phyloP scores from a whole-genome alignment of 2,797 vertebrate genomes.

The Pangasius macronema region DNA sequence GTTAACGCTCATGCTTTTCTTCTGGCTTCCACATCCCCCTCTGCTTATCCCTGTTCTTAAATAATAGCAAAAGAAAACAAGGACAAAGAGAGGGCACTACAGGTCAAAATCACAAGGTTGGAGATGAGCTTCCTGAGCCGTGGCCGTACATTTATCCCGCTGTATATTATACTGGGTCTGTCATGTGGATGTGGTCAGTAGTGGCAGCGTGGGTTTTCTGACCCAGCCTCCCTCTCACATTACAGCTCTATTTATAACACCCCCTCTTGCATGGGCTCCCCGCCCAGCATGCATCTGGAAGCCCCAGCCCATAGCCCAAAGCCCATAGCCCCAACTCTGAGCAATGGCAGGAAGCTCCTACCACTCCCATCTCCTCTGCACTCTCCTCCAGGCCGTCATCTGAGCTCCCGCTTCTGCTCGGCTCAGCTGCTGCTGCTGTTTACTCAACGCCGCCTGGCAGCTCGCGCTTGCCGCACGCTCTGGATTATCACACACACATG shows the following conservation, averaged over 20 bases:
- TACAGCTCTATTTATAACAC: constrained; percentile 99
- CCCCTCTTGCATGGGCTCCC: constrained; percentile 57
- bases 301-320: constrained; percentile 64
- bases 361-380: constrained; percentile 51
- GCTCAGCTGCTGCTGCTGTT: constrained; percentile 79
- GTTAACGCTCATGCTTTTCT: constrained; percentile 4
- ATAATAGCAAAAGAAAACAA: neutral
- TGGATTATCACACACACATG: constrained; percentile 79
- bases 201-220: constrained; percentile 75
- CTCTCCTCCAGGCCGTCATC: constrained; percentile 77
- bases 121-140: constrained; percentile 56
- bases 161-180: constrained; percentile 81
- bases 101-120: neutral
- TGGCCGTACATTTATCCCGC: constrained; percentile 75
- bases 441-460: constrained; percentile 78
- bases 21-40: neutral
- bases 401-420: constrained; percentile 66
- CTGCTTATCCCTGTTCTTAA: neutral
- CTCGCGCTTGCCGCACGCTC: constrained; percentile 70
- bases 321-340: constrained; percentile 64
- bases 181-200: constrained; percentile 90
- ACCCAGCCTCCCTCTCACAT: constrained; percentile 99
- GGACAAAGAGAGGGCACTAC: constrained; percentile 13
- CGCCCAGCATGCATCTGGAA: constrained; percentile 43
- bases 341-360: constrained; percentile 53